Evolutionary conservation across 2,888 invertebrate species (phyloP).

Genomic region (Bellardia pandia): DNA sequence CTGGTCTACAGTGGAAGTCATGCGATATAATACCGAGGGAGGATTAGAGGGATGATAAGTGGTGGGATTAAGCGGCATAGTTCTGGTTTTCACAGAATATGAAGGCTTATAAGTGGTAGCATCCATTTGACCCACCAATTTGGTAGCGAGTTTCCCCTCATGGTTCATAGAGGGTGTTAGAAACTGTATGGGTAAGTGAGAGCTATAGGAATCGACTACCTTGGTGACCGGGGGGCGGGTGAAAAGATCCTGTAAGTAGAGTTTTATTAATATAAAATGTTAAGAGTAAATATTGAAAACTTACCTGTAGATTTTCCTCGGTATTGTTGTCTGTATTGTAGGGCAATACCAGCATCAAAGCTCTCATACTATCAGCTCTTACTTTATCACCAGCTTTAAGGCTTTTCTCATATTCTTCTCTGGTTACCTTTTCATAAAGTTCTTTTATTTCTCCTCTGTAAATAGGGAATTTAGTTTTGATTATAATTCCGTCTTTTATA

Average conservation of each 20-base stretch:
- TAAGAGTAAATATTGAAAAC: neutral
- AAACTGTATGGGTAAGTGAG: constrained; percentile 80
- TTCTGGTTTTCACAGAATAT: constrained; percentile 77
- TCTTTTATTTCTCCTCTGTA: constrained; percentile 84
- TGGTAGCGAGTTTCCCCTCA: constrained; percentile 78
- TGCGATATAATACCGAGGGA: constrained; percentile 77
- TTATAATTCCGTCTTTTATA: neutral
- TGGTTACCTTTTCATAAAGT: constrained; percentile 84
- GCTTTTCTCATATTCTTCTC: constrained; percentile 83
- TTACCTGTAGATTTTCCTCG: constrained; percentile 81
- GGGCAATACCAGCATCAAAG: constrained; percentile 83
- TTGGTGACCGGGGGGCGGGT: constrained; percentile 83
- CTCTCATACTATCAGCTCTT: constrained; percentile 83
- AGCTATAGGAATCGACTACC: constrained; percentile 81
- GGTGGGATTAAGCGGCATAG: constrained; percentile 77
- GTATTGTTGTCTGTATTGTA: constrained; percentile 83
- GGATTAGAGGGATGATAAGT: constrained; percentile 79
- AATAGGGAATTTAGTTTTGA: neutral
- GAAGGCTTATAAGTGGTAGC: constrained; percentile 85
- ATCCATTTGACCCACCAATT: constrained; percentile 79
- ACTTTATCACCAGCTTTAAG: constrained; percentile 82
- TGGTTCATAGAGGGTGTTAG: constrained; percentile 79
- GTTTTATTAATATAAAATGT: neutral
- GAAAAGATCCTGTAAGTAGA: constrained; percentile 80
- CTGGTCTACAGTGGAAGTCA: constrained; percentile 74